Percentiles rank a stretch among this genome's conserved stretches.
phyloP scores from a whole-genome alignment of 2,888 invertebrate species.

The Cantharis lateralis region DNA sequence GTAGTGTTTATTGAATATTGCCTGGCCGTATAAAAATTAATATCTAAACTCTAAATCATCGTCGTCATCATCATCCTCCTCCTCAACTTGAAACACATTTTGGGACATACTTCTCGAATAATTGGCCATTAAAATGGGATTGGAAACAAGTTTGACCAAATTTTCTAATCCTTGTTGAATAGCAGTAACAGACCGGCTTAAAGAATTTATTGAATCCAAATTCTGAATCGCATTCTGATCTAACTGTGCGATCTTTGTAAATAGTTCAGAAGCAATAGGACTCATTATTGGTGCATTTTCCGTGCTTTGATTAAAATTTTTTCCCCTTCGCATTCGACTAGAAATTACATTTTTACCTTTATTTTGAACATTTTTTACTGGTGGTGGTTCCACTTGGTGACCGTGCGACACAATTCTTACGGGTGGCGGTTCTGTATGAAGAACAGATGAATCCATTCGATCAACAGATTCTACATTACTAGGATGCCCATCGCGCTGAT shows the following conservation, averaged over 20 bases:
- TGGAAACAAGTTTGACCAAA: background rate
- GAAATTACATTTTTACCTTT: background rate
- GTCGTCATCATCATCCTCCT: background rate
- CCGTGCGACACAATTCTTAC: background rate
- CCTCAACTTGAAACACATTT: background rate
- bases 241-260: background rate
- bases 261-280: background rate
- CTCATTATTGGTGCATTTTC: background rate
- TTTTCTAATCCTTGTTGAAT: background rate
- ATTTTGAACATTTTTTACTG: background rate
- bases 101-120: background rate
- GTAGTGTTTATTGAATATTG: background rate
- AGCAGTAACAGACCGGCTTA: background rate
- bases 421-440: background rate
- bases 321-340: background rate
- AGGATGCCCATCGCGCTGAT: too few species aligned
- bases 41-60: background rate
- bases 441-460: background rate
- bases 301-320: background rate
- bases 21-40: background rate
- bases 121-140: background rate
- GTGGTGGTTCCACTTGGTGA: background rate
- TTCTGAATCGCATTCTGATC: background rate
- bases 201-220: background rate
- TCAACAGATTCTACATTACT: background rate